phyloP scores from a whole-genome alignment of 2,797 vertebrate genomes.

The Myotis vivesi region DNA sequence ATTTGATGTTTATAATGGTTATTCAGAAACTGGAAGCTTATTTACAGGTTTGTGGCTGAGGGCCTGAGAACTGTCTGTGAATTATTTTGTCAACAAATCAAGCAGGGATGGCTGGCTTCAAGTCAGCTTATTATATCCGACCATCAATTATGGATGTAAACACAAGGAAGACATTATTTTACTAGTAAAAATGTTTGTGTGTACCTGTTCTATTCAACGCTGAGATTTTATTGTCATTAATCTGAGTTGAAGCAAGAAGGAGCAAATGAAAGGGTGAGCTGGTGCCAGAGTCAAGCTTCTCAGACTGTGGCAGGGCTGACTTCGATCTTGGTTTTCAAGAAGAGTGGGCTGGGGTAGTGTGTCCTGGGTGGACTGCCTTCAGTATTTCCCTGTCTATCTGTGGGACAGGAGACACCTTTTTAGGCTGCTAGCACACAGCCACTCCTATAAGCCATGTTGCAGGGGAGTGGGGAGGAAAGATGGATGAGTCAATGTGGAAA shows the following conservation, averaged over 20 bases:
- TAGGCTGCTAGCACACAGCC: not conserved
- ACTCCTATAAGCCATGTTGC: rapidly evolving
- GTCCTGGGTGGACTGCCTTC: not conserved
- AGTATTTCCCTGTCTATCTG: not conserved
- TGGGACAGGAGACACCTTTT: not conserved
- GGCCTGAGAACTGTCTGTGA: conserved; percentile 7
- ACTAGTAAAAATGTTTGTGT: conserved; percentile 15
- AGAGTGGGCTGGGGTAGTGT: not conserved
- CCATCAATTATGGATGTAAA: not conserved
- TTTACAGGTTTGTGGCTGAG: not conserved
- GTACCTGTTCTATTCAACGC: not conserved
- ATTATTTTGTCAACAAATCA: conserved; percentile 61
- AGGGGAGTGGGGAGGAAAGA: not conserved
- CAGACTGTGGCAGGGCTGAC: not conserved
- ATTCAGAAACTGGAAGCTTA: not conserved
- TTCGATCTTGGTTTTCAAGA: not conserved
- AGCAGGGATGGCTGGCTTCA: not conserved
- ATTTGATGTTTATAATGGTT: conserved; percentile 3
- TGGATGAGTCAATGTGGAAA: not conserved
- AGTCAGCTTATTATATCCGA: not conserved
- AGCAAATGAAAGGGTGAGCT: not conserved
- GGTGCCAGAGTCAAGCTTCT: too few relatives aligned
- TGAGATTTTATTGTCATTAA: not conserved
- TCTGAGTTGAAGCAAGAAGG: not conserved
- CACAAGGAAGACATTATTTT: not conserved